Conservation (phyloP, 2,113 vertebrate species). For the Clarias magur region DNA sequence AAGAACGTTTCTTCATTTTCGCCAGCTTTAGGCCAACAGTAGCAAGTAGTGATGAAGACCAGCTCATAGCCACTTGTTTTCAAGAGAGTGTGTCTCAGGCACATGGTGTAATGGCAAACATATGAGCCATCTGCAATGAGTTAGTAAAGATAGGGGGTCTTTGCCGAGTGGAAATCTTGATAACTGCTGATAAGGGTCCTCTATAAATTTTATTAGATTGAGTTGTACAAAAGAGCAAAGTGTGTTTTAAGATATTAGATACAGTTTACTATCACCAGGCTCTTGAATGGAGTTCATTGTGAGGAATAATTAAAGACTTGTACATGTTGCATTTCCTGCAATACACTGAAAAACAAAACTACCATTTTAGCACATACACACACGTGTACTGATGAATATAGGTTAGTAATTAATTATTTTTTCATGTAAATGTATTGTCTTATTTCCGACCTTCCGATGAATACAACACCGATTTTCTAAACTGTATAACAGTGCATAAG, state of each 20-base stretch:
- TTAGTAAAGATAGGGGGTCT: conserved; percentile 57
- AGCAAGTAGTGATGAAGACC: conserved; percentile 56
- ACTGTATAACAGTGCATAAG: not conserved
- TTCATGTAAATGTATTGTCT: not conserved
- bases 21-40: conserved; percentile 24
- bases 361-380: not conserved
- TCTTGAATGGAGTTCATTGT: not conserved
- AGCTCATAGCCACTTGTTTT: conserved; percentile 55
- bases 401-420: not conserved
- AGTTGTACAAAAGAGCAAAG: conserved; percentile 29
- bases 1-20: conserved; percentile 25
- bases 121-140: conserved; percentile 62
- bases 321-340: not conserved
- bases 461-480: not conserved
- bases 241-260: not conserved
- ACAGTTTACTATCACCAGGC: not conserved
- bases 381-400: too few relatives aligned
- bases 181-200: conserved; percentile 56
- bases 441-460: not conserved
- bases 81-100: conserved; percentile 56
- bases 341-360: not conserved
- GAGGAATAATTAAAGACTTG: not conserved
- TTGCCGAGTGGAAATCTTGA: conserved; percentile 59
- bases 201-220: conserved; percentile 44
- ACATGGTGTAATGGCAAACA: conserved; percentile 72